Base-by-base conservation (phyloP, 53 echinoderm and acorn worm genomes). In the Arbacia lixula region DNA sequence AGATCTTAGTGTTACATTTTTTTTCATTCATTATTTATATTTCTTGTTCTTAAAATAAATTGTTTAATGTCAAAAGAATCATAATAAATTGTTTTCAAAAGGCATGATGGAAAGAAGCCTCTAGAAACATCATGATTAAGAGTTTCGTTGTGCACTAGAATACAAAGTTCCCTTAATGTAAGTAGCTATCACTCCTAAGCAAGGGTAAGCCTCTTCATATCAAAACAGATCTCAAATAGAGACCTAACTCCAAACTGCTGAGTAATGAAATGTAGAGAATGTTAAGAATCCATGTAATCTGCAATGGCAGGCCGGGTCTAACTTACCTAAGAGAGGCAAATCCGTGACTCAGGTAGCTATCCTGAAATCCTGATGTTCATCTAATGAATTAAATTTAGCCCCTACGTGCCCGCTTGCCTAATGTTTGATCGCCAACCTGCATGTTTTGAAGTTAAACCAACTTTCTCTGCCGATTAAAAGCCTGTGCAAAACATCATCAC, bases 321-420 rank as follows among this genome's bases (percentile, higher is more conserved):
- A 53, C 53, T 31, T 53, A 74, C 74, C 74, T 74, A 74, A 51
- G 50, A 74, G 32, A 19, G 35, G n/a, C 46, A 74, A 53, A 74
- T 53, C 46, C 53, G 52, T 74, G 74, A 74, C 74, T 74, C 74
- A 74, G 74, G 74, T 74, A 74, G 35, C 53, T 17, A 16, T 53
- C 52, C 21, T 30, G 30, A 26, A 74, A 31, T 74, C 53, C 20
- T 74, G 51, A 74, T 34, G 50, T 53, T 53, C 74, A 53, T 53
- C 53, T 74, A 74, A 74, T 74, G 53, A 74, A 74, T 74, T 46
- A 51, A 74, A 74, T 74, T 74, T 74, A 74, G 74, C 74, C 74
- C 46, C 74, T 53, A 51, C 74, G 46, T 74, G 12, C 51, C 29
- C 53, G 32, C 52, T 53, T 43, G 28, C 42, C 69, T 27, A 24